Evolutionary conservation across 1,140 invertebrate genomes (phyloP), one percentile per base, ranked within the genome.

Genomic region (Reticulitermes speratus): DNA sequence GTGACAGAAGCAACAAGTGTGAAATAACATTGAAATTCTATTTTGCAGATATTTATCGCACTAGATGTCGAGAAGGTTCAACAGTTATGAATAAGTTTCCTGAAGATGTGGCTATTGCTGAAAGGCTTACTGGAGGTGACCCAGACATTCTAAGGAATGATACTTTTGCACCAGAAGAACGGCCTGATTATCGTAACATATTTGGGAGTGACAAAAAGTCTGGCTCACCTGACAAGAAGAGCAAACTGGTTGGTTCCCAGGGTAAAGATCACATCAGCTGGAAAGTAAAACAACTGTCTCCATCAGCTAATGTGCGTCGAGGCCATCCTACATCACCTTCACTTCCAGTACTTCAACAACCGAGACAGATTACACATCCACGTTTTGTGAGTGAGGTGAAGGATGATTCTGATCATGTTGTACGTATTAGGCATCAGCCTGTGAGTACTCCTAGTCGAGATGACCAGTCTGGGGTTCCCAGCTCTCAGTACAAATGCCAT

Each of bases 81-180:
- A 91, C 88, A 84, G 93, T 92, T 86, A 96, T 96, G 95, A 93
- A 94, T 59, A 95, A 96, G 89, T 96, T 96, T 91, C 95, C 95
- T 0, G 92, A 92, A 83, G 95, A 96, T 90, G 93, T 96, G 7
- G 91, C 93, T 75, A 93, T 90, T 82, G 96, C 96, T 9, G 95
- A 96, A 90, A 93, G 92, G 83, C 90, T 93, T 83, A 95, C 95
- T 5, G 92, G 92, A 48, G 95, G 95, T 45, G 92, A 96, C 90
- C 93, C 93, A 23, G 92, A 94, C 84, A 96, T 90, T 86, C 84
- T 90, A 83, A 92, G 90, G 3, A 91, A 92, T 87, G 91, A 94
- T 52, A 93, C 93, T 89, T 96, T 95, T 88, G 91, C 90, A 88
- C 94, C 94, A 44, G 91, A 92, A 81, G 92, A 94, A 84, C 94